These are phyloP conservation scores for Dromiciops gliroides DNA, from an alignment of 2,113 vertebrate genomes.

Conservation along the genomic window DNA sequence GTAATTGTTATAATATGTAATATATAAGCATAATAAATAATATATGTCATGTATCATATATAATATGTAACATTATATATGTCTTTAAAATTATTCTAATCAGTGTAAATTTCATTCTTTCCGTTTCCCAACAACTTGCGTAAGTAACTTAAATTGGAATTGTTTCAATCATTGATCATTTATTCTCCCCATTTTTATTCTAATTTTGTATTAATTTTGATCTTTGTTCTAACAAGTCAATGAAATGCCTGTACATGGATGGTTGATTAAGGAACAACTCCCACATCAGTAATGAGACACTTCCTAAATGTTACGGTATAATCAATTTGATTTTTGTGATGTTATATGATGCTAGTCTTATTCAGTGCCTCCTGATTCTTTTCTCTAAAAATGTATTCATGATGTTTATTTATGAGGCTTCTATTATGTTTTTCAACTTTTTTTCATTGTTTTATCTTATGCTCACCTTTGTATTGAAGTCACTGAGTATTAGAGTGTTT, in stretches of 20 bases:
- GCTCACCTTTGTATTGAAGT: not conserved
- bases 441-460: not conserved
- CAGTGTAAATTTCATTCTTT: not conserved
- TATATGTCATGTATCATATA: no score
- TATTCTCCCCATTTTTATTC: not conserved
- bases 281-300: not conserved
- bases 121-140: not conserved
- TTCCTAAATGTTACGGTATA: not conserved
- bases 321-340: not conserved
- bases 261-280: not conserved
- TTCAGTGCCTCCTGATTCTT: not conserved
- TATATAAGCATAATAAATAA: no score
- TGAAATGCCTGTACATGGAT: not conserved
- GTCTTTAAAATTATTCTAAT: not conserved
- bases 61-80: no score
- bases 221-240: not conserved
- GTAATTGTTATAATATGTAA: not conserved
- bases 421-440: not conserved
- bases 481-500: not conserved
- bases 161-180: not conserved
- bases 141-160: not conserved
- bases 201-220: not conserved
- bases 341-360: not conserved
- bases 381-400: not conserved
- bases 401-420: not conserved